Conservation (phyloP, 2,888 invertebrate species). For the Mimumesa dahlbomi region DNA sequence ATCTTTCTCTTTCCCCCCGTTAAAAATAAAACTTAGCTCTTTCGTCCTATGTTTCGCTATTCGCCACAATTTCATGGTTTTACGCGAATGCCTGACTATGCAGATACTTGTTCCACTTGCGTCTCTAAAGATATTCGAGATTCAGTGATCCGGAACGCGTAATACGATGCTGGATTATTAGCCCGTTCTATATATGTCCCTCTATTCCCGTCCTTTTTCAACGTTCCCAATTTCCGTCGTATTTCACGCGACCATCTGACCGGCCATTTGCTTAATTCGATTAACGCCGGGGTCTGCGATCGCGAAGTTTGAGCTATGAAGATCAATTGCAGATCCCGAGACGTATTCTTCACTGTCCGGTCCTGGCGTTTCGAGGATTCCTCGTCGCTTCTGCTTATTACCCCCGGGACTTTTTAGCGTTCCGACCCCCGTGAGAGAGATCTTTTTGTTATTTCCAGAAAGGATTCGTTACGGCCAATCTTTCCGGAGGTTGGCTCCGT, state of each 20-base stretch:
- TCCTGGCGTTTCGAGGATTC: conserved; percentile 8
- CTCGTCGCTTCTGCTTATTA: not conserved
- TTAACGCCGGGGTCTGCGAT: not conserved
- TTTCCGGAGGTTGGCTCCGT: no score
- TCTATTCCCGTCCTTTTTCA: not conserved
- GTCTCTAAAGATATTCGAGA: no score
- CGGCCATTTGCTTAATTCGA: not conserved
- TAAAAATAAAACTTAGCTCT: conserved; percentile 33
- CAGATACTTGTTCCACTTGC: no score
- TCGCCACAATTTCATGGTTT: no score
- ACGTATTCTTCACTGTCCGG: not conserved
- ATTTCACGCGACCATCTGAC: not conserved
- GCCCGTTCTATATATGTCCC: not conserved
- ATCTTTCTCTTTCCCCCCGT: conserved; percentile 11
- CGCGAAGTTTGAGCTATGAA: not conserved
- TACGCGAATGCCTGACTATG: no score
- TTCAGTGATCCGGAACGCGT: no score
- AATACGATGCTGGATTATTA: no score
- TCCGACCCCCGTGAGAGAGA: no score
- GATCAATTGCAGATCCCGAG: not conserved
- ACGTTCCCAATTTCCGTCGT: not conserved
- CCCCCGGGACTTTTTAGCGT: conserved; percentile 1
- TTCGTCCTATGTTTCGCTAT: no score
- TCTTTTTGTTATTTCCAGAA: no score
- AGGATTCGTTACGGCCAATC: no score